Evolutionary conservation across 2,888 invertebrate species (phyloP), one percentile per base, ranked within the genome.

Genomic region (Apodemia zela): DNA sequence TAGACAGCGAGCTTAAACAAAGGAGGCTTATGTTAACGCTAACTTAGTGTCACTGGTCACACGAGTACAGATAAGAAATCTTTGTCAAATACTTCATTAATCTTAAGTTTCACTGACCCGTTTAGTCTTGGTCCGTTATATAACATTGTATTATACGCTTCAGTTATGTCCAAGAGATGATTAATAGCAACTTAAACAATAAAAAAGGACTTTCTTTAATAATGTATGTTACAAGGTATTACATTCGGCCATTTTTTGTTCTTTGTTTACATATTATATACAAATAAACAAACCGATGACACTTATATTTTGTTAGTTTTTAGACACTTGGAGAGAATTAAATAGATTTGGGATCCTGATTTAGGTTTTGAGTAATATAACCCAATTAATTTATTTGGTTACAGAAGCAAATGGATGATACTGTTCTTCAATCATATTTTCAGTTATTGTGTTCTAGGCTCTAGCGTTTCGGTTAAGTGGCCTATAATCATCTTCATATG

Each of bases 1-100:
- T 54, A 63, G 60, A 62, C 42, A 64, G 60, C 63, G 18, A 49
- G 11, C 47, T 54, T 49, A 61, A 61, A 64, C 64, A 66, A 66
- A 64, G 60, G 57, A 54, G 54, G 54, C 54, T 54, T 54, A 54
- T 54, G 57, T 61, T 59, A 60, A 66, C 59, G 64, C 65, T 63
- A 64, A 65, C 62, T 49, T 59, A 64, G 63, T 63, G 66, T 61
- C n/a, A n/a, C n/a, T n/a, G n/a, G n/a, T n/a, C 65, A 66, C 62
- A 33, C 38, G 61, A 42, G 63, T 63, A 61, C 64, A 59, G 61
- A 68, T 65, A 63, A 64, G 57, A 65, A 67, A 68, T 69, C 66
- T 69, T 67, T 66, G 70, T 71, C 68, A 71, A 65, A 68, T 64
- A 67, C 38, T 68, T 68, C 71, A 70, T 75, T 72, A 72, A 73